Evolutionary conservation across 2,888 invertebrate genomes (phyloP).

Genomic region (Venusia cambrica): DNA sequence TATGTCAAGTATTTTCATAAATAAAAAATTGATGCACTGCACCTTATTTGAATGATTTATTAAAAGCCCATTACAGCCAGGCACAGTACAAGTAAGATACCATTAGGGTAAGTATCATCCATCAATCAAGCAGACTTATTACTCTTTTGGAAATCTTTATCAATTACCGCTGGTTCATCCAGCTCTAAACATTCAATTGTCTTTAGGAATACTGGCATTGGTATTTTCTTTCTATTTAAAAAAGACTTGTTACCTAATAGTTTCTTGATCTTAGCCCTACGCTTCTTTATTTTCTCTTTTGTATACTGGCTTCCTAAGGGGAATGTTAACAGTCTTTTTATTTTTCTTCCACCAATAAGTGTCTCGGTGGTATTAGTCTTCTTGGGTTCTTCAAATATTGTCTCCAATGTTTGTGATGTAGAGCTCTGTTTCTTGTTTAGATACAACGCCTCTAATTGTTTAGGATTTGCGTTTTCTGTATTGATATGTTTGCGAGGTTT

Average conservation of each 20-base stretch:
- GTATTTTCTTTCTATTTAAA: conserved; percentile 72
- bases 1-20: too few relatives aligned
- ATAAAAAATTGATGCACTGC: too few relatives aligned
- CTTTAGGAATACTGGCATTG: conserved; percentile 80
- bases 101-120: conserved; percentile 10
- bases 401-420: conserved; percentile 79
- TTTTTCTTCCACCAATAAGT: conserved; percentile 76
- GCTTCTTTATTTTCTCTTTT: conserved; percentile 80
- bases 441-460: conserved; percentile 78
- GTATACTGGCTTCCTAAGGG: conserved; percentile 70
- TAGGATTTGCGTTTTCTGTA: conserved; percentile 60
- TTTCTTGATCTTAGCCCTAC: conserved; percentile 80
- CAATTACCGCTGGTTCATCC: conserved; percentile 61
- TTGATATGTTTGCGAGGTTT: conserved; percentile 67
- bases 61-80: too few relatives aligned
- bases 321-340: conserved; percentile 81
- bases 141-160: conserved; percentile 41
- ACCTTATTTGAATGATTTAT: too few relatives aligned
- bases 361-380: conserved; percentile 58
- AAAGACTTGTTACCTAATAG: conserved; percentile 75
- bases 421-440: conserved; percentile 79
- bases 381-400: conserved; percentile 84
- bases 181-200: conserved; percentile 76
- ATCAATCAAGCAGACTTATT: conserved; percentile 24
- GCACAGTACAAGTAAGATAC: conserved; percentile 13